Base-by-base conservation (phyloP, 1,140 invertebrate genomes). In the Dinothrombium tinctorium region DNA sequence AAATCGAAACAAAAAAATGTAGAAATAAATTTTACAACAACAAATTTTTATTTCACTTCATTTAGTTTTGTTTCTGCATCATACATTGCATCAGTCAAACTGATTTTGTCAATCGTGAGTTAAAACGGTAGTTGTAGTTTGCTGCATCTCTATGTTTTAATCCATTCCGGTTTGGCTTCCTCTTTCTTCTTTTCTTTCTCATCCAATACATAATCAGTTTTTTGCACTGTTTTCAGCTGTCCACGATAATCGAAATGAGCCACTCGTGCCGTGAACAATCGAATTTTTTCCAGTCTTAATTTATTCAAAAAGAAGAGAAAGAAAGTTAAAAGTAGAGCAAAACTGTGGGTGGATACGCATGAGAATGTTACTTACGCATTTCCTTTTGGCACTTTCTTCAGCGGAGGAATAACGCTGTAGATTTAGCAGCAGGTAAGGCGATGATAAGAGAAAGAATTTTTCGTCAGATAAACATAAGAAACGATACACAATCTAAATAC, bases 321-420 rank as follows among this genome's bases (percentile, higher is more conserved):
- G 2, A 17, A 17, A 33, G 15, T 3, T 9, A 2, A 14, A 14
- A 3, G 15, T 28, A 7, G 26, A 28, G 7, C 7, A 28, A 8
- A 28, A 7, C 26, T 8, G 26, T 17, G 32, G 20, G 15, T 17
- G 20, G 17, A 3, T 9, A 33, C 9, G 9, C 32, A 33, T 7
- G 7, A 33, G 17, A 33, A 33, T 8, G 2, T 14, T 21, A 36
- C 33, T 36, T n/a, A 36, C 33, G 96, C 95, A 72, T 90, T 90
- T 67, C 96, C 90, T 72, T 96, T 96, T 62, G 90, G 95, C 38
- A 99, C 89, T 70, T 98, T 99, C 68, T 95, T 95, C 58, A 99
- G 66, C 49, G 90, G 81, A 56, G 92, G 92, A 66, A 98, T 99
- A 60, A 96, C 78, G 72, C 66, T 68, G 40, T 38, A 53, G 23